Base-by-base conservation (phyloP, 2,797 vertebrate genomes). In the Pangasius krempfi region DNA sequence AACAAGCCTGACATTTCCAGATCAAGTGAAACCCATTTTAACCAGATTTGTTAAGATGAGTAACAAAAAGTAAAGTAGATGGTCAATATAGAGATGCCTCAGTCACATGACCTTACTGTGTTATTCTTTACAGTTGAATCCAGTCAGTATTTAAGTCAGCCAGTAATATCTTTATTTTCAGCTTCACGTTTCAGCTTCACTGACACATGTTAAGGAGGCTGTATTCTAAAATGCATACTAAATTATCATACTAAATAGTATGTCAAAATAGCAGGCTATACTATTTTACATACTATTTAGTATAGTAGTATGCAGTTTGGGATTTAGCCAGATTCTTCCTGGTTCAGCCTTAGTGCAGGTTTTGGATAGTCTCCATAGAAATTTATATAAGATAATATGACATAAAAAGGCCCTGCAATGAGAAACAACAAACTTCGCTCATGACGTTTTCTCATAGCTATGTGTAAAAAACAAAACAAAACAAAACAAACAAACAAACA, bases 111-210 rank as follows among this genome's bases (percentile, higher is more conserved):
- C 86, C 89, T 89, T 89, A 90, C 75, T 87, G 85, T 85, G 66
- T 86, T 90, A 72, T 64, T 89, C 68, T 85, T 89, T 85, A 33
- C 62, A 87, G 54, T 66, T 88, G 44, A 88, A 88, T 78, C 88
- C 52, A 86, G 84, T 90, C 88, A 89, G 87, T 89, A 91, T 90
- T 90, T 86, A 85, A 81, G 40, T 89, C 76, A 87, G 82, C 22
- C 72, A 89, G 72, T 80, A 33, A 52, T 58, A 83, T 68, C 50
- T 76, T 91, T 56, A 85, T 89, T 84, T 44, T 83, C 80, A 52
- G 27, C 40, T 47, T 64, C 1, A 83, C 50, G 89, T n/a, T 87
- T 87, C 47, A 85, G 70, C 72, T 86, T 76, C 72, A 72, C 44
- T n/a, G 73, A 88, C 80, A 78, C 76, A 70, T 70, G 33, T 87